phyloP scores from a whole-genome alignment of 2,888 invertebrate genomes.

The Tiphia femorata region DNA sequence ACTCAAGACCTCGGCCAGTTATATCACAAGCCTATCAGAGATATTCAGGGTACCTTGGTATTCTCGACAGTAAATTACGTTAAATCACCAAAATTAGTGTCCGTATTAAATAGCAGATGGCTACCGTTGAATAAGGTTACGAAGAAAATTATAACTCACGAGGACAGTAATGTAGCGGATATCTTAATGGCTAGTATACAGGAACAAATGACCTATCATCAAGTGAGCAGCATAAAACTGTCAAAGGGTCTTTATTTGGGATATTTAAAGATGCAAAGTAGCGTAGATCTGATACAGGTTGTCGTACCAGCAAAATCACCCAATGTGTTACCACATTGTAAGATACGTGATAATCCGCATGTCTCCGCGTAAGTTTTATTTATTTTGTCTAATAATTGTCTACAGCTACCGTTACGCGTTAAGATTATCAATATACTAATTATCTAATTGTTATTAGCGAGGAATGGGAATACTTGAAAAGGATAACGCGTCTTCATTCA shows the following conservation, averaged over 20 bases:
- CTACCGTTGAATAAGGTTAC: slow-evolving; percentile 87
- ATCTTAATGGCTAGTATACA: slow-evolving; percentile 89
- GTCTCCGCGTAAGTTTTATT: slow-evolving; percentile 85
- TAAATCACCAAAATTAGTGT: slow-evolving; percentile 86
- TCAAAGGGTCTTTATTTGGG: slow-evolving; percentile 93
- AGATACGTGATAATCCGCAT: slow-evolving; percentile 94
- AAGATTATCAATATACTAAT: too few species aligned
- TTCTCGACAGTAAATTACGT: slow-evolving; percentile 88
- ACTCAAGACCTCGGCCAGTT: slow-evolving; percentile 95
- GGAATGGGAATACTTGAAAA: slow-evolving; percentile 94
- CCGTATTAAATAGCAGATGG: slow-evolving; percentile 94
- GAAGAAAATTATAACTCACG: slow-evolving; percentile 81
- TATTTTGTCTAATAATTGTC: not conserved
- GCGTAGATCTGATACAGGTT: slow-evolving; percentile 93
- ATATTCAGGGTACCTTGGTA: slow-evolving; percentile 91
- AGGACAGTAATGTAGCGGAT: slow-evolving; percentile 84
- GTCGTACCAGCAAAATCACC: slow-evolving; percentile 94
- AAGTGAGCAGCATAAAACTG: slow-evolving; percentile 86
- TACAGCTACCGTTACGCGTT: not conserved
- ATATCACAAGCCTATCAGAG: slow-evolving; percentile 90
- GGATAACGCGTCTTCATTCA: slow-evolving; percentile 55
- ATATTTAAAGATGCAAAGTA: slow-evolving; percentile 96
- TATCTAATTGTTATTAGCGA: slow-evolving; percentile 75
- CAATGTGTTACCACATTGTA: slow-evolving; percentile 94
- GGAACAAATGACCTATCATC: slow-evolving; percentile 81